Base-by-base conservation (phyloP, 2,888 invertebrate species). In the Polydrusus tereticollis region DNA sequence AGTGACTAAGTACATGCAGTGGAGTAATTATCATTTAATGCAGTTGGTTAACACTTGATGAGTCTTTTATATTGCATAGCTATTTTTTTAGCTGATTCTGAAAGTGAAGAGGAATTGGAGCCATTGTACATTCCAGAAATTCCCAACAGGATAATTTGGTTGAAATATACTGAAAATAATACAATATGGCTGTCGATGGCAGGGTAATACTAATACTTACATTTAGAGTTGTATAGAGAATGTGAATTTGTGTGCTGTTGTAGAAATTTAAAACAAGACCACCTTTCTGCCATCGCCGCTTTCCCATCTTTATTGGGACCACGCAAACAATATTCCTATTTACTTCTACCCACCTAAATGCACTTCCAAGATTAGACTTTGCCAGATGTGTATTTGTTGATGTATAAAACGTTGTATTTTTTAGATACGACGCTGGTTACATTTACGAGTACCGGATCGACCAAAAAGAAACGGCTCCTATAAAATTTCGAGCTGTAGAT, bases 181-280 rank as follows among this genome's bases (percentile, higher is more conserved):
- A 88, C 88, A 0, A 84, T 92, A 65, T 90, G 90, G 89, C 76
- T 91, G 0, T 89, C 90, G 0, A 87, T 91, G 86, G 87, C 86
- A 1, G 92, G 90, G 77, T 80, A 75, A 58, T 52, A 33, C 10
- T 33, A 33, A 10, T 33, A 4, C n/a, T n/a, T n/a, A n/a, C n/a
- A n/a, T n/a, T n/a, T n/a, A n/a, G n/a, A n/a, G n/a, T n/a, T n/a
- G n/a, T n/a, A n/a, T n/a, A n/a, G n/a, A n/a, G n/a, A n/a, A n/a
- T n/a, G n/a, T n/a, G n/a, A n/a, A n/a, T n/a, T n/a, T n/a, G n/a
- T n/a, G n/a, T n/a, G n/a, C n/a, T n/a, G n/a, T n/a, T n/a, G n/a
- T n/a, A n/a, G n/a, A n/a, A n/a, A n/a, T n/a, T n/a, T n/a, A n/a
- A n/a, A n/a, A n/a, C n/a, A n/a, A n/a, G n/a, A n/a, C n/a, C n/a